These are phyloP conservation scores for Verasper variegatus DNA, from an alignment of 2,113 vertebrate genomes.

Conservation along the genomic window DNA sequence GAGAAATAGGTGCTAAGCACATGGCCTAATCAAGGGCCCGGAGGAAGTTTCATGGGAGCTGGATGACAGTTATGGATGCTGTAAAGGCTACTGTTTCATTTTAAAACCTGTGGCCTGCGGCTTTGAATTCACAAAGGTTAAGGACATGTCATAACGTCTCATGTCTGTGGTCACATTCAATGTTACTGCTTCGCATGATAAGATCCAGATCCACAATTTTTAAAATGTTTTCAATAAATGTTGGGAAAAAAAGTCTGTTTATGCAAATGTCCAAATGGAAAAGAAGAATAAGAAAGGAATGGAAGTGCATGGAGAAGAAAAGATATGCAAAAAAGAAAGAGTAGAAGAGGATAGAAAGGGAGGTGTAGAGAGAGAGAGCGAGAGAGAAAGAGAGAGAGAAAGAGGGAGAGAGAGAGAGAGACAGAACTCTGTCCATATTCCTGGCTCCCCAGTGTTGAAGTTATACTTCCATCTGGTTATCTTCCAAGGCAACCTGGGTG, in stretches of 20 bases:
- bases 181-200: not conserved
- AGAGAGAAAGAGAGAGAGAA: conserved; percentile 13
- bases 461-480: conserved; percentile 99
- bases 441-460: conserved; percentile 86
- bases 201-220: not conserved
- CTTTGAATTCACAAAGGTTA: conserved; percentile 16
- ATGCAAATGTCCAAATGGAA: not conserved
- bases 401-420: conserved; percentile 46
- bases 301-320: not conserved
- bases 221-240: not conserved
- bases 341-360: conserved; percentile 1
- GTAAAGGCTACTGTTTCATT: conserved; percentile 68
- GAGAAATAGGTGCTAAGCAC: conserved; percentile 58
- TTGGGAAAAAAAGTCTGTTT: not conserved
- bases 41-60: conserved; percentile 49
- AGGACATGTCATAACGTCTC: not conserved
- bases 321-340: conserved; percentile 14
- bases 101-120: conserved; percentile 21
- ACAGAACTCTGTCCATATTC: conserved; percentile 79
- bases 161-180: not conserved
- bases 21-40: conserved; percentile 49
- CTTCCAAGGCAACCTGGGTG: conserved; percentile 99
- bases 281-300: not conserved
- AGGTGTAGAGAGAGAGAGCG: conserved; percentile 20
- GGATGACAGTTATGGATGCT: conserved; percentile 52